phyloP scores from a whole-genome alignment of 2,797 vertebrate genomes.

The Zenarchopterus dispar region DNA sequence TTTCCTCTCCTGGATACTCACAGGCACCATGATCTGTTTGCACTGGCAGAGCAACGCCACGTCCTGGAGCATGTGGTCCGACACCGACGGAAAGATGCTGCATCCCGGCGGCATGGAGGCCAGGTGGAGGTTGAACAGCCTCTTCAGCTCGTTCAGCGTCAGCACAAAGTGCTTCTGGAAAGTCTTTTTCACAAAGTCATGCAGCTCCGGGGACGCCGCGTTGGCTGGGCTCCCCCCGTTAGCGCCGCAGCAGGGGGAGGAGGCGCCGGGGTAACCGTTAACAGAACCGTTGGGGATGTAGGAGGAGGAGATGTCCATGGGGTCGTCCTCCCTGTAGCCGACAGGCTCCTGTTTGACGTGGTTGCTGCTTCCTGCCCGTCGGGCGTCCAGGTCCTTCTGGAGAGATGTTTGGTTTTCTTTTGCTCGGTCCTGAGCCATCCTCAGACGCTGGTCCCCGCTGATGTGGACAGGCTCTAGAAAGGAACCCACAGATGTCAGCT shows the following conservation, averaged over 20 bases:
- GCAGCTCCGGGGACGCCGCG: constrained; percentile 83
- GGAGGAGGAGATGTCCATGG: constrained; percentile 85
- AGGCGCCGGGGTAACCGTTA: constrained; percentile 85
- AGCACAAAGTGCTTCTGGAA: constrained; percentile 95
- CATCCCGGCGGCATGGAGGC: constrained; percentile 92
- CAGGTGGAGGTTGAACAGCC: constrained; percentile 95
- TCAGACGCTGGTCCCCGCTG: constrained; percentile 90
- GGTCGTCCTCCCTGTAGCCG: constrained; percentile 83
- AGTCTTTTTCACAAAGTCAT: constrained; percentile 88
- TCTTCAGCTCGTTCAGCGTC: constrained; percentile 95
- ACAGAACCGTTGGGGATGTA: constrained; percentile 82
- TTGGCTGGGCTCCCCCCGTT: constrained; percentile 71
- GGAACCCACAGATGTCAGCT: not conserved
- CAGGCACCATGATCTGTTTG: constrained; percentile 98
- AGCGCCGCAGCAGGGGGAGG: constrained; percentile 68
- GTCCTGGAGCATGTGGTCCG: constrained; percentile 95
- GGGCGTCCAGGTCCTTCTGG: constrained; percentile 85
- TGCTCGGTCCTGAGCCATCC: constrained; percentile 84
- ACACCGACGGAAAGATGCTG: constrained; percentile 88
- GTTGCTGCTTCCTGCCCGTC: constrained; percentile 43
- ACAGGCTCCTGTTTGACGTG: constrained; percentile 88
- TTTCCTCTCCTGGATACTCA: constrained; percentile 80
- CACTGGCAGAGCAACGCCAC: constrained; percentile 90
- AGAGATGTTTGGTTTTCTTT: constrained; percentile 84
- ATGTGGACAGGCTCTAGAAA: constrained; percentile 77